A percentile compares a stretch with the other conserved stretches of the same genome.
These are phyloP conservation scores for Numida meleagris DNA, from an alignment of 2,113 vertebrate genomes.

Conservation along the genomic window DNA sequence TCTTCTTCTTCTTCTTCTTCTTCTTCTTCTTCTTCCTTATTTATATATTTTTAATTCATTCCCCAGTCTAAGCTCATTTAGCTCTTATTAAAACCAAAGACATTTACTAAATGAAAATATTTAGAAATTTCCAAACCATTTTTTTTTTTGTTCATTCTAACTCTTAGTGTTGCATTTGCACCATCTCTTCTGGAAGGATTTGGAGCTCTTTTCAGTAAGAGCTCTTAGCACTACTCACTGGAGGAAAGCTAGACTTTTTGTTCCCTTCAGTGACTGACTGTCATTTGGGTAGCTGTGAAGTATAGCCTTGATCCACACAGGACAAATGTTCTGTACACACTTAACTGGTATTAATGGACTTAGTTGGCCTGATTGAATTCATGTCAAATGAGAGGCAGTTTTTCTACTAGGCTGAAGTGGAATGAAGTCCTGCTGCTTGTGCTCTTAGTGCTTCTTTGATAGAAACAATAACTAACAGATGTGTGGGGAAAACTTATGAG, in stretches of 20 bases:
- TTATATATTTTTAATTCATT: not conserved
- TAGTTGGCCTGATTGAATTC: not conserved
- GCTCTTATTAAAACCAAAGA: slow-evolving; percentile 30
- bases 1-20: too few species aligned
- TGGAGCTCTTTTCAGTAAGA: not conserved
- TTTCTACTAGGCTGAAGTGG: not conserved
- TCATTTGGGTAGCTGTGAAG: not conserved
- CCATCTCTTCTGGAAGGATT: not conserved
- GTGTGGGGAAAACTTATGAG: not conserved
- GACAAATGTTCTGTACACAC: not conserved
- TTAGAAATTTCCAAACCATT: not conserved
- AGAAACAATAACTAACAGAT: not conserved
- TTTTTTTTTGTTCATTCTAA: not conserved
- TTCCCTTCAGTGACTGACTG: not conserved
- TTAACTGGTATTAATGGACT: not conserved
- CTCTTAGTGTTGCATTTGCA: not conserved
- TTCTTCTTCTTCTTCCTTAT: not conserved
- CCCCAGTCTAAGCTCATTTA: not conserved
- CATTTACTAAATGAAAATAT: slow-evolving; percentile 30
- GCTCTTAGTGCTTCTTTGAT: not conserved
- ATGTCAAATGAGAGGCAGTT: not conserved
- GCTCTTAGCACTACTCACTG: not conserved
- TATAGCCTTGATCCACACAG: rapidly evolving
- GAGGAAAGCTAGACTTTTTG: not conserved
- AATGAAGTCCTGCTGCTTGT: not conserved